Conservation (phyloP, 2,888 invertebrate species). For the Chloroclysta siterata region DNA sequence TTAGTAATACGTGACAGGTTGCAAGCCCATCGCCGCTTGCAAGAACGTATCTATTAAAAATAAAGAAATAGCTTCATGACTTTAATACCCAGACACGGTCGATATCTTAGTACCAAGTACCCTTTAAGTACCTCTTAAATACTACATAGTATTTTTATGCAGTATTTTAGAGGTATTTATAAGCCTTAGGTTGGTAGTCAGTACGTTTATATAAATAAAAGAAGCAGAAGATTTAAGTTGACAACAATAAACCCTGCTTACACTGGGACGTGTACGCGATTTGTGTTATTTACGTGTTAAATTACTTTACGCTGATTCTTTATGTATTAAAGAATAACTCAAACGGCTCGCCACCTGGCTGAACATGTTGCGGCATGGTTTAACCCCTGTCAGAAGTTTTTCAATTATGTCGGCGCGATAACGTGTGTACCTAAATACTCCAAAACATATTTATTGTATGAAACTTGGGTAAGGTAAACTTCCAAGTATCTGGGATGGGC, state of each 20-base stretch:
- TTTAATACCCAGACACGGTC: too few relatives aligned
- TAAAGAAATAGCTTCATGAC: too few relatives aligned
- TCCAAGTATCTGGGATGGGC: constrained; percentile 38
- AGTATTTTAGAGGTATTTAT: too few relatives aligned
- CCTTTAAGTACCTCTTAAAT: too few relatives aligned
- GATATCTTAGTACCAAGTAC: too few relatives aligned
- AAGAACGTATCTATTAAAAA: too few relatives aligned
- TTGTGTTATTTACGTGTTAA: constrained; percentile 7
- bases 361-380: constrained; percentile 52
- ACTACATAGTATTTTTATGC: too few relatives aligned
- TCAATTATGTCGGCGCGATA: constrained; percentile 75
- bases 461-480: constrained; percentile 50
- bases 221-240: neutral
- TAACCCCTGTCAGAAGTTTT: constrained; percentile 79
- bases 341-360: constrained; percentile 24
- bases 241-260: neutral
- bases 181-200: too few relatives aligned
- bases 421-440: constrained; percentile 57
- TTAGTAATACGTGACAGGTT: too few relatives aligned
- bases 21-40: too few relatives aligned
- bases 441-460: constrained; percentile 69
- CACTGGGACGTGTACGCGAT: neutral
- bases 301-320: constrained; percentile 18
- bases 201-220: neutral
- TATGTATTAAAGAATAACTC: constrained; percentile 23